Evolutionary conservation across 2,113 vertebrate genomes (phyloP).

Genomic region (Eurypyga helias): DNA sequence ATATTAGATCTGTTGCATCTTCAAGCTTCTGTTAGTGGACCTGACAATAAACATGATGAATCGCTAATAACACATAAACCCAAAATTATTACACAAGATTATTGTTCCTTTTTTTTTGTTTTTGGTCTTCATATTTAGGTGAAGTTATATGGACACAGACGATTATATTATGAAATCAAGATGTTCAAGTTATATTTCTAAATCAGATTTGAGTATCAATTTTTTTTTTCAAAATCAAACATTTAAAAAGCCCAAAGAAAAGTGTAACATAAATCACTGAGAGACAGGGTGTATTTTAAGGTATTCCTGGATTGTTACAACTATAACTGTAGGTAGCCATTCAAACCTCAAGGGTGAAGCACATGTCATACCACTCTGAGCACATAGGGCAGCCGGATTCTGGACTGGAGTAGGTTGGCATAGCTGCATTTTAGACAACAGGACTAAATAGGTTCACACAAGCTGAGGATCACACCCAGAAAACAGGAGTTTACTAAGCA

Average conservation of each 20-base stretch:
- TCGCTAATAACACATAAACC: neutral
- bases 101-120: neutral
- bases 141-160: neutral
- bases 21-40: neutral
- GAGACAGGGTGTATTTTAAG: neutral
- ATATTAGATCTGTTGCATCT: neutral
- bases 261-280: neutral
- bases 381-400: neutral
- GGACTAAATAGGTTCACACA: neutral
- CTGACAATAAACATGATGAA: neutral
- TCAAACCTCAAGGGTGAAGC: neutral
- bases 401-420: neutral
- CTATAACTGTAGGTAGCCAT: neutral
- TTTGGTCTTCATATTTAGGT: neutral
- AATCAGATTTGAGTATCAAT: neutral
- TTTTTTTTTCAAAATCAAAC: neutral
- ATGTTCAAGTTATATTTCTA: neutral
- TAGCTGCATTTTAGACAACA: neutral
- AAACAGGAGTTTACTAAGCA: neutral
- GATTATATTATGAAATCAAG: neutral
- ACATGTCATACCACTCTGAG: accelerated
- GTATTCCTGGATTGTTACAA: neutral
- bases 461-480: neutral
- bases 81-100: neutral
- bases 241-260: neutral